Conservation (phyloP, 2,797 vertebrate species). For the Amazonetta brasiliensis region DNA sequence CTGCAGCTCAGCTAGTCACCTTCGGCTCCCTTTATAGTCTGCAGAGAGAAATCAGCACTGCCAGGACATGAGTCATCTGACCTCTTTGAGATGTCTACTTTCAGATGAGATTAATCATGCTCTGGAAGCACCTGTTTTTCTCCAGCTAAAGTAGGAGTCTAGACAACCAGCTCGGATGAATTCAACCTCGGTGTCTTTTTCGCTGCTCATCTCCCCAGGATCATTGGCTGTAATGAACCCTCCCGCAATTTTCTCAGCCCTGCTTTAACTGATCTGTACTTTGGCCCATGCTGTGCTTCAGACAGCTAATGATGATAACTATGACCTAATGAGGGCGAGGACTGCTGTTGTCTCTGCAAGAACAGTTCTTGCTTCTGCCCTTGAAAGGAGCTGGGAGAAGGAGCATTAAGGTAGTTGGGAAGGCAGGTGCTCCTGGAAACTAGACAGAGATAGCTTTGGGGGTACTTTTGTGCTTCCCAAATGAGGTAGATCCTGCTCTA, state of each 20-base stretch:
- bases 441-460: background rate
- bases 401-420: background rate
- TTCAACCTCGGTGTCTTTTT: background rate
- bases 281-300: conserved; percentile 35
- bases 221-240: conserved; percentile 4
- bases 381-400: conserved; percentile 5
- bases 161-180: conserved; percentile 49
- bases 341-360: conserved; percentile 1
- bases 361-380: background rate
- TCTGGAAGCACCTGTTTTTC: conserved; percentile 55
- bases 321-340: conserved; percentile 26
- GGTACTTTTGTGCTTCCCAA: background rate
- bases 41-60: conserved; percentile 37
- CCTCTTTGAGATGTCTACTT: conserved; percentile 58
- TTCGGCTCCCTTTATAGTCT: conserved; percentile 6
- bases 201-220: conserved; percentile 6
- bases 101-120: conserved; percentile 41
- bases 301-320: conserved; percentile 30
- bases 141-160: conserved; percentile 42
- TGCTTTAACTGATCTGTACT: conserved; percentile 6
- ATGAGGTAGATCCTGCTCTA: background rate
- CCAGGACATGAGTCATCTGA: conserved; percentile 66
- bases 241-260: background rate
- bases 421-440: accelerated
- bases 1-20: conserved; percentile 35